Conservation (phyloP, 2,888 invertebrate genomes). For the Masnerella sp. region DNA sequence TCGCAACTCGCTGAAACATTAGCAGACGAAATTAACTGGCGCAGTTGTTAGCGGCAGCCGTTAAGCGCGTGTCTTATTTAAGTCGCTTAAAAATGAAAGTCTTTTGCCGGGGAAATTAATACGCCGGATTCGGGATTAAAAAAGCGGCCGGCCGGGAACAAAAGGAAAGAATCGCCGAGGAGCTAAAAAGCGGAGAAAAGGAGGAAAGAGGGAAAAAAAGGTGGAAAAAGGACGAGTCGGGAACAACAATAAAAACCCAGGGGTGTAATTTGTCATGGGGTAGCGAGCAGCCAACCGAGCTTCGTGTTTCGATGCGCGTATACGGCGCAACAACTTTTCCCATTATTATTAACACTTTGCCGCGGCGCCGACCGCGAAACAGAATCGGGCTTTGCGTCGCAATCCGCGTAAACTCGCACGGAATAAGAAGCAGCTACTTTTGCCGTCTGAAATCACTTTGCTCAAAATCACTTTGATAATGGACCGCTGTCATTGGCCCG, state of each 20-base stretch:
- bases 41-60: slow-evolving; percentile 32
- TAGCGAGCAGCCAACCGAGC: slow-evolving; percentile 29
- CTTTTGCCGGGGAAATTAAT: slow-evolving; percentile 43
- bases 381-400: slow-evolving; percentile 13
- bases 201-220: slow-evolving; percentile 3
- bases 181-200: slow-evolving; percentile 6
- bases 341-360: slow-evolving; percentile 74
- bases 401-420: slow-evolving; percentile 26
- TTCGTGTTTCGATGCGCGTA: slow-evolving; percentile 46
- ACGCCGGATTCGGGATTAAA: slow-evolving; percentile 40
- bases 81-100: slow-evolving; percentile 42
- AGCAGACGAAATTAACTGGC: slow-evolving; percentile 44
- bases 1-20: slow-evolving; percentile 38
- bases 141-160: slow-evolving; percentile 20
- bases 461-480: slow-evolving; percentile 18
- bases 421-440: slow-evolving; percentile 24
- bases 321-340: slow-evolving; percentile 68
- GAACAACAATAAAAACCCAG: slow-evolving; percentile 71
- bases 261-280: slow-evolving; percentile 73
- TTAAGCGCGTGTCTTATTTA: slow-evolving; percentile 49
- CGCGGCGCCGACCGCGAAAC: slow-evolving; percentile 28
- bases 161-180: not conserved
- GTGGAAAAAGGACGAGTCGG: not conserved
- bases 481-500: slow-evolving; percentile 13
- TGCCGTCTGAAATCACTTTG: slow-evolving; percentile 16